Evolutionary conservation across 2,797 vertebrate species (phyloP).

Genomic region (Myripristis jacobus): DNA sequence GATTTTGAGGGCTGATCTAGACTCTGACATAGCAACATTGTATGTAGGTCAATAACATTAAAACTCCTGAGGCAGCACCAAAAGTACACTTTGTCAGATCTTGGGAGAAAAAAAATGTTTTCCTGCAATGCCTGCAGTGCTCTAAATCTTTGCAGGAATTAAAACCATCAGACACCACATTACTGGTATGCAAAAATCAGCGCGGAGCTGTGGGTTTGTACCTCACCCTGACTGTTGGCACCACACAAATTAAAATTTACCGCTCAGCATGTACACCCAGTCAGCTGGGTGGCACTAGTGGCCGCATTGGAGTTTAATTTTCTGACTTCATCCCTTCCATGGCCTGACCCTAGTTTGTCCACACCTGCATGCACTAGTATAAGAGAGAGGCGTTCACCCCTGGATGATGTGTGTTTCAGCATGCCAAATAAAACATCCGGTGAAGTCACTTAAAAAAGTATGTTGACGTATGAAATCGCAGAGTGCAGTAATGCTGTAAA

Average conservation of each 20-base stretch:
- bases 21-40: slow-evolving; percentile 62
- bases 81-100: slow-evolving; percentile 10
- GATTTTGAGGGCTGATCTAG: slow-evolving; percentile 64
- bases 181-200: background rate
- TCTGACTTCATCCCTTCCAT: slow-evolving; percentile 16
- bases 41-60: slow-evolving; percentile 71
- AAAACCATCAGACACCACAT: background rate
- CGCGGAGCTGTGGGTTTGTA: background rate
- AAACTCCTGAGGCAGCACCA: slow-evolving; percentile 9
- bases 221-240: slow-evolving; percentile 61
- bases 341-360: slow-evolving; percentile 6
- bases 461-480: background rate
- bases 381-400: slow-evolving; percentile 30
- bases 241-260: slow-evolving; percentile 60
- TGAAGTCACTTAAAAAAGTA: slow-evolving; percentile 10
- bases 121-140: background rate
- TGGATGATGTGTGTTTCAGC: slow-evolving; percentile 14
- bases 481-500: background rate
- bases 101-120: slow-evolving; percentile 13
- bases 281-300: slow-evolving; percentile 12
- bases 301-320: background rate
- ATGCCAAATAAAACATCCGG: slow-evolving; percentile 45
- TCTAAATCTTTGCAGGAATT: background rate
- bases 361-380: slow-evolving; percentile 47
- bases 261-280: background rate